Evolutionary conservation across 2,797 vertebrate genomes (phyloP), one percentile per base, ranked within the genome.

Genomic region (Geotrypetes seraphini): DNA sequence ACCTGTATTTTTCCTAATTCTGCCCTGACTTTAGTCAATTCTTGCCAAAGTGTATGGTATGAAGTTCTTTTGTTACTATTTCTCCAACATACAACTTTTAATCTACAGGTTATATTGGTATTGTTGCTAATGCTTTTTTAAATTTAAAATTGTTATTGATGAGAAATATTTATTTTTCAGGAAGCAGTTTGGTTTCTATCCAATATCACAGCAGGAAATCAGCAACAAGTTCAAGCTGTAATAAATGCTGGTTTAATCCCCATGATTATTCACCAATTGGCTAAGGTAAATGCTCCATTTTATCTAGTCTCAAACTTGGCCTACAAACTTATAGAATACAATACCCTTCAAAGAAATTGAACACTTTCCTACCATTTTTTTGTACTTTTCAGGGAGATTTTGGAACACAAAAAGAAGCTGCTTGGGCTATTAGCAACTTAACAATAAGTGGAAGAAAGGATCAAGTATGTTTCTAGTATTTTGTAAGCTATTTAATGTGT

Each of bases 181-280:
- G 92, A 98, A 84, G 96, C 94, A 22, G 94, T 97, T 48, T 99
- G 96, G 96, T 99, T 99, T 78, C 78, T 99, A 67, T 99, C 96
- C 80, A 99, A 99, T 72, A 97, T 99, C 70, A 99, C 96, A 64
- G 96, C 96, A 66, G 96, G 96, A 57, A 99, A 97, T 73, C 96
- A 99, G 71, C 96, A 97, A 76, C 96, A 99, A 79, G 96, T 99
- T 69, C 96, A 97, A 53, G 91, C 94, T 52, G 94, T 99, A 60
- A 96, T 99, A 49, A 92, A 97, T 61, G 92, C 93, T 43, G 90
- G 92, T 26, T 80, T 99, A 72, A 97, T 99, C 74, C 95, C 95
- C 27, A 96, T 97, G 94, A 97, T 99, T 65, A 94, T 99, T 68
- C 92, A 97, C 74, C 95, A 97, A 62, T 86, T 99, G 70, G 93